phyloP scores from a whole-genome alignment of 1,140 invertebrate species.

The Brachystomella parvula region DNA sequence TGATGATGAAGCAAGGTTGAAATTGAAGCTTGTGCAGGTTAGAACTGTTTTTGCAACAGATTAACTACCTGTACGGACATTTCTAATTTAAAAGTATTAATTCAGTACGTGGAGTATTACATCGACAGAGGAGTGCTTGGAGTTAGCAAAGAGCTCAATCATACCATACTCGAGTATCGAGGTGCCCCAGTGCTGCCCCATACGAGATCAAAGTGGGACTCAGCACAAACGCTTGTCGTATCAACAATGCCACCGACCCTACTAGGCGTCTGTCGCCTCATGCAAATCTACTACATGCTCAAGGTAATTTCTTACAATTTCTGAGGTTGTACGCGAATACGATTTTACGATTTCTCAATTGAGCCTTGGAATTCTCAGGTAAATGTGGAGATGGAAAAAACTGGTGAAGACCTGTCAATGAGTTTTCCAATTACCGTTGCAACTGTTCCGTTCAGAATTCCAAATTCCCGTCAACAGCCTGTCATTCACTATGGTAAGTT shows the following conservation, averaged over 20 bases:
- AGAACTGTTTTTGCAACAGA: conserved; percentile 12
- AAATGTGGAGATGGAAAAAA: conserved; percentile 60
- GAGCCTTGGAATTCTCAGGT: conserved; percentile 48
- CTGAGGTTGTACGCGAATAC: neutral
- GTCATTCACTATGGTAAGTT: conserved; percentile 62
- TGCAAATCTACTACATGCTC: conserved; percentile 71
- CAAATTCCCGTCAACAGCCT: conserved; percentile 58
- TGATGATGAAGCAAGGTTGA: conserved; percentile 59
- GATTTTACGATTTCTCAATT: conserved; percentile 16
- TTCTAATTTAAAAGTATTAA: conserved; percentile 15
- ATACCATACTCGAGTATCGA: conserved; percentile 51
- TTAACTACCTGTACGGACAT: neutral
- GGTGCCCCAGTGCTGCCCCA: conserved; percentile 50
- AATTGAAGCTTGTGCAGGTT: conserved; percentile 64
- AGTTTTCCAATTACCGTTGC: conserved; percentile 74
- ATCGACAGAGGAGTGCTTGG: conserved; percentile 71
- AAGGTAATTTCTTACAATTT: conserved; percentile 51
- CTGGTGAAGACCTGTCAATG: conserved; percentile 64
- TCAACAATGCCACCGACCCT: conserved; percentile 72
- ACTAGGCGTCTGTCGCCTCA: conserved; percentile 62
- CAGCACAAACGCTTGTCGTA: conserved; percentile 58
- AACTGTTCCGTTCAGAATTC: conserved; percentile 68
- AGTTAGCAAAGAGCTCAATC: conserved; percentile 61
- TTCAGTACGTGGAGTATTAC: conserved; percentile 68
- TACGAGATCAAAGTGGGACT: conserved; percentile 54